A percentile compares a stretch with the other conserved stretches of the same genome.
phyloP scores from a whole-genome alignment of 2,888 invertebrate species.

The Morpho deidamia region DNA sequence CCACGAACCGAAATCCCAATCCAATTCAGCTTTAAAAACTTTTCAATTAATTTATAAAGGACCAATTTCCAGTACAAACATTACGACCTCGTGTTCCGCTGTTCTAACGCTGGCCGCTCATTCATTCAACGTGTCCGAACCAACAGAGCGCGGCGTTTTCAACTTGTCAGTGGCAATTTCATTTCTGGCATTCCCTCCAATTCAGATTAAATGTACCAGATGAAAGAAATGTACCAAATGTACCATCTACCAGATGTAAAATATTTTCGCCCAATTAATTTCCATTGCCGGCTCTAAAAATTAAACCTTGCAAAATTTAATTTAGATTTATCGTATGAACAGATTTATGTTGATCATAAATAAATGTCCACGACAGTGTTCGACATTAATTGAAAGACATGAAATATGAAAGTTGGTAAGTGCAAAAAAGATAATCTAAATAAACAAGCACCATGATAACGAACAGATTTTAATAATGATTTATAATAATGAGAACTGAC shows the following conservation, averaged over 20 bases:
- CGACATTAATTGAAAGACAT: no score
- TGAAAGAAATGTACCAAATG: no score
- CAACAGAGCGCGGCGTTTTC: constrained; percentile 28
- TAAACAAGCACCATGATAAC: no score
- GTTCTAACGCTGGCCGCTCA: constrained; percentile 16
- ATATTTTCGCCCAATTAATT: background rate
- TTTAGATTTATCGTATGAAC: background rate
- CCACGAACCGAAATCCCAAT: constrained; percentile 1
- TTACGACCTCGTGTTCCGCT: background rate
- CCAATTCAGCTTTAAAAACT: background rate
- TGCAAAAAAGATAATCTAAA: no score
- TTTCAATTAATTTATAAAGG: constrained; percentile 1
- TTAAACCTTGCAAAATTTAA: constrained; percentile 4
- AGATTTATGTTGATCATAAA: no score
- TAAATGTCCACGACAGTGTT: no score
- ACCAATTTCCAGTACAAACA: background rate
- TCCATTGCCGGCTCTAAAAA: background rate
- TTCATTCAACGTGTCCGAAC: constrained; percentile 25
- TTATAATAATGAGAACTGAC: no score
- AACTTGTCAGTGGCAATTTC: constrained; percentile 28
- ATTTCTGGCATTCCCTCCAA: constrained; percentile 13
- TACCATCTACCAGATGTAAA: constrained; percentile 2
- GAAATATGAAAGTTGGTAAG: no score
- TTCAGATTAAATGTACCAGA: no score
- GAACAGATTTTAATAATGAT: no score